Base-by-base conservation (phyloP, 2,113 vertebrate genomes). In the human region DNA sequence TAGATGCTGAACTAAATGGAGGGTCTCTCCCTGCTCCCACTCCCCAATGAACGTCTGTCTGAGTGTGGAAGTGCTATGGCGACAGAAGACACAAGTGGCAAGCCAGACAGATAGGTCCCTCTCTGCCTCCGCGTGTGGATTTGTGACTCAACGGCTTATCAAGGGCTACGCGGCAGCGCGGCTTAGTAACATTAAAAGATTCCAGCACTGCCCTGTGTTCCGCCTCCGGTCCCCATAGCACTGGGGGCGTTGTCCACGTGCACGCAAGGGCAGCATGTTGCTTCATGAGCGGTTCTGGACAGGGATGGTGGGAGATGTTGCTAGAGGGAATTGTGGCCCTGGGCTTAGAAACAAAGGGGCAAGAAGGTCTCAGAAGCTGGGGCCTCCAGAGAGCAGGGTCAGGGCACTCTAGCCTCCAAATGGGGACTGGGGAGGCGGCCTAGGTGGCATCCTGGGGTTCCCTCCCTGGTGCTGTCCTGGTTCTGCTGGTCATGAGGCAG, bases 111-210 rank as follows among this genome's bases (percentile, higher is more conserved):
- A 57, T 5, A 40, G 59, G 59, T 50, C 45, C 45, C 80, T 66
- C 68, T 17, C 52, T 13, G 43, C 76, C 85, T 88, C 80, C 11
- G 45, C 5, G 0, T 22, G 30, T 68, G 40, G 59, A 66, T 70
- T 89, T 89, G 16, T 59, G 97, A 86, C 52, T 48, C 30, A 6
- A 0, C 27, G 43, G 79, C 32, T 9, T 35, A 12, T 27, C 18
- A 3, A 89, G 55, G 6, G 50, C 86, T 27, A 6, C 0, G 0
- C 73, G 43, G 64, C 38, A 0, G 45, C 1, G 0, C 9, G 2
- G 0, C n/a, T 70, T 17, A 86, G 30, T 2, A 32, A 55, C 70
- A 14, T 9, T 50, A 4, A 89, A 57, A 23, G 4, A 57, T 52
- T n/a, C 66, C 59, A 6, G 66, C 14, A n/a, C 83, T 52, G 40